A percentile compares a stretch with the other conserved stretches of the same genome.
Conservation (phyloP, 1,140 invertebrate species). For the Drosophila lini region DNA sequence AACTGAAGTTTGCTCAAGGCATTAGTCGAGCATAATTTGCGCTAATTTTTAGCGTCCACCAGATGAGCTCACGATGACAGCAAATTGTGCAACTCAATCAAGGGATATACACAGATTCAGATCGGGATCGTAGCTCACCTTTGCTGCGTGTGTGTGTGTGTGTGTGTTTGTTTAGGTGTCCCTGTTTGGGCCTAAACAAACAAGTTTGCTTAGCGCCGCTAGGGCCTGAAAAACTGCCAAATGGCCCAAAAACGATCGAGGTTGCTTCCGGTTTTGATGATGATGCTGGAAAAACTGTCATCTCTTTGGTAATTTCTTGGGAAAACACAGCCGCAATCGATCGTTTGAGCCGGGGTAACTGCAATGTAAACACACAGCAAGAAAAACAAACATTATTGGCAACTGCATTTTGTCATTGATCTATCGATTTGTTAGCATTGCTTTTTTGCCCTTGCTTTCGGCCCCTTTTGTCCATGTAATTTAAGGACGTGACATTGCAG, state of each 20-base stretch:
- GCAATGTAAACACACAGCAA: conserved; percentile 30
- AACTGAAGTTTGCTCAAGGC: conserved; percentile 60
- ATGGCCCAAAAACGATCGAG: conserved; percentile 49
- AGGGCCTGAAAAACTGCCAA: conserved; percentile 62
- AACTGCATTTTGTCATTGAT: conserved; percentile 46
- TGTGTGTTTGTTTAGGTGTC: conserved; percentile 35
- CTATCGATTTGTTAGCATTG: conserved; percentile 66
- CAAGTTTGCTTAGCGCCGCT: conserved; percentile 55
- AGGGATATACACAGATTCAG: neutral
- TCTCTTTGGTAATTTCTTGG: conserved; percentile 57
- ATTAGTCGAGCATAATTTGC: conserved; percentile 79
- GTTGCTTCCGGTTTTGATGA: conserved; percentile 17
- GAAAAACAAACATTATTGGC: conserved; percentile 35
- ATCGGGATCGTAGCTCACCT: conserved; percentile 23
- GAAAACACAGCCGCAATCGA: conserved; percentile 72
- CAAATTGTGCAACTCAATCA: conserved; percentile 66
- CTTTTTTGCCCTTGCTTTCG: conserved; percentile 26
- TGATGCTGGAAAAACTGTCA: conserved; percentile 35
- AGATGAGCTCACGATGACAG: conserved; percentile 43
- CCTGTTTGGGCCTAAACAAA: conserved; percentile 60
- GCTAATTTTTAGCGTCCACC: conserved; percentile 66
- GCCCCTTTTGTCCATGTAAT: conserved; percentile 54
- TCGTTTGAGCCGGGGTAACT: conserved; percentile 32
- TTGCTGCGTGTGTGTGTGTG: neutral
- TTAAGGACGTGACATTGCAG: conserved; percentile 79